phyloP scores from a whole-genome alignment of 2,797 vertebrate genomes.

The Neomorphus geoffroyi region DNA sequence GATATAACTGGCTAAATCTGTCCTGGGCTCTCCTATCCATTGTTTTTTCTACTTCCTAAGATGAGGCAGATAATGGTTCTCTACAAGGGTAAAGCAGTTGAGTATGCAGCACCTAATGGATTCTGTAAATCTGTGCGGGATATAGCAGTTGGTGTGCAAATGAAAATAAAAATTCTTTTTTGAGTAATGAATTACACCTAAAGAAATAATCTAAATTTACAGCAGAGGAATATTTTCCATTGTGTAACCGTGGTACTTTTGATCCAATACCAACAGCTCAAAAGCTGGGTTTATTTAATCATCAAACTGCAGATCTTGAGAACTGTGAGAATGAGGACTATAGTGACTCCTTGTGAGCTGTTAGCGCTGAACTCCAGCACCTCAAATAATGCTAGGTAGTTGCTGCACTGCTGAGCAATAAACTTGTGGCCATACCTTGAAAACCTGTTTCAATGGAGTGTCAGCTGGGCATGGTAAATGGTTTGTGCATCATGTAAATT shows the following conservation, averaged over 20 bases:
- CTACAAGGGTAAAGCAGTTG: neutral
- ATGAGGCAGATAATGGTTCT: neutral
- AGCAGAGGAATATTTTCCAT: neutral
- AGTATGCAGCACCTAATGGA: neutral
- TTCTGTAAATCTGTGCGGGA: neutral
- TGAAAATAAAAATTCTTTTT: too few relatives aligned
- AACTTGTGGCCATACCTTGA: neutral
- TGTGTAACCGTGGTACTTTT: neutral
- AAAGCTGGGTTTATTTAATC: neutral
- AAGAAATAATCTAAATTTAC: neutral
- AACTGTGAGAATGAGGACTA: neutral
- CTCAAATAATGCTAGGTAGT: neutral
- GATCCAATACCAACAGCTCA: neutral
- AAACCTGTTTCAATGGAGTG: neutral
- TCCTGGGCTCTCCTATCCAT: neutral
- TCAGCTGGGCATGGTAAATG: neutral
- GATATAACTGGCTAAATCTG: neutral
- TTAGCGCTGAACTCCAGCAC: neutral
- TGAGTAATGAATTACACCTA: neutral
- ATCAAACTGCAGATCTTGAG: neutral
- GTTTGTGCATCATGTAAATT: neutral
- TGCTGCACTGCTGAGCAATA: neutral
- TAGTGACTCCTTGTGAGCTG: neutral
- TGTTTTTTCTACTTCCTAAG: neutral
- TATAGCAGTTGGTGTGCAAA: neutral